Evolutionary conservation across 2,797 vertebrate species (phyloP).

Genomic region (Hephaestus fuliginosus): DNA sequence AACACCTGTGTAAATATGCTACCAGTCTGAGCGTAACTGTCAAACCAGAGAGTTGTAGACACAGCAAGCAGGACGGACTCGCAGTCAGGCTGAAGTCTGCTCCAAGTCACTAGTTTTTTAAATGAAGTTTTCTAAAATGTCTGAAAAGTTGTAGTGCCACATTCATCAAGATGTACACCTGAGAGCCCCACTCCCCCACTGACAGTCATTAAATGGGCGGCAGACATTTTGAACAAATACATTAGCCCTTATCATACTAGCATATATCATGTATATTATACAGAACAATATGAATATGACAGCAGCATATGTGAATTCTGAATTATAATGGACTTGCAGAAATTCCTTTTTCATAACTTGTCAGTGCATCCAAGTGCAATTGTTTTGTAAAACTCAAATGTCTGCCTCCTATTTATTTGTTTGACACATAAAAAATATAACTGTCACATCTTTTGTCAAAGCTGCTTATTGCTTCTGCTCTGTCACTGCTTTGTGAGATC

Average conservation of each 20-base stretch:
- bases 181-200: no score
- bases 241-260: no score
- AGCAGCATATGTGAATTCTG: background rate
- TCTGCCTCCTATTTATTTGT: constrained; percentile 16
- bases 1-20: background rate
- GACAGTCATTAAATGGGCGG: no score
- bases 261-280: no score
- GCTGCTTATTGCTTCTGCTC: constrained; percentile 17
- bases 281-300: no score
- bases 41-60: background rate
- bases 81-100: background rate
- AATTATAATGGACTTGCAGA: background rate
- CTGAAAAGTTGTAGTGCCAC: background rate
- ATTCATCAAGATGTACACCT: no score
- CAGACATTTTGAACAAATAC: no score
- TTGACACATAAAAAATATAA: constrained; percentile 6
- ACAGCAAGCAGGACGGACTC: background rate
- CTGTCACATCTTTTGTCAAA: constrained; percentile 19
- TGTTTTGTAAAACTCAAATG: constrained; percentile 10
- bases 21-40: background rate
- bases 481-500: constrained; percentile 27
- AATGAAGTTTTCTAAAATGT: background rate
- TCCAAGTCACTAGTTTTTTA: no score
- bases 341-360: background rate
- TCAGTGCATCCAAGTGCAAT: background rate